Evolutionary conservation across 2,113 vertebrate species (phyloP).

Genomic region (Grallaria varia): DNA sequence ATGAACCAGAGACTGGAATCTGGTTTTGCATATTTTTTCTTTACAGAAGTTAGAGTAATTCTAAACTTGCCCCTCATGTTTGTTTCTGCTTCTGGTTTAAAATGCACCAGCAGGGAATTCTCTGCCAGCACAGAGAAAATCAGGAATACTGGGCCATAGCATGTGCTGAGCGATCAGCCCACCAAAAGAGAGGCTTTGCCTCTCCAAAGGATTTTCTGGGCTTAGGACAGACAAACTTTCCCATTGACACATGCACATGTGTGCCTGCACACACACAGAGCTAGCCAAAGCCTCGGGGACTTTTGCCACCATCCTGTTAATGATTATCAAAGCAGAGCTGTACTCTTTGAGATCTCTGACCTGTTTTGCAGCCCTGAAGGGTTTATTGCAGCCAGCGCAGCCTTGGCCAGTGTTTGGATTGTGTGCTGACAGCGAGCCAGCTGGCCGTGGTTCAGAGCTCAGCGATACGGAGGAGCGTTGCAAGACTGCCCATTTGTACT

Average conservation of each 20-base stretch:
- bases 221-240: conserved; percentile 47
- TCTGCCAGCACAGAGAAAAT: not conserved
- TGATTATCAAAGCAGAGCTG: conserved; percentile 63
- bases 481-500: not conserved
- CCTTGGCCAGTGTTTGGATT: conserved; percentile 73
- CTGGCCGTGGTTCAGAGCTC: conserved; percentile 55
- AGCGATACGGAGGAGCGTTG: not conserved
- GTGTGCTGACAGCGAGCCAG: conserved; percentile 35
- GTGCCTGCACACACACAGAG: not conserved
- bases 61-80: not conserved
- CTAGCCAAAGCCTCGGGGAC: conserved; percentile 26
- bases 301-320: conserved; percentile 70
- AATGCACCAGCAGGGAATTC: not conserved
- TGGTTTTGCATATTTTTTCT: not conserved
- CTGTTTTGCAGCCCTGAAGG: conserved; percentile 53
- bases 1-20: not conserved
- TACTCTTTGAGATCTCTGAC: conserved; percentile 64
- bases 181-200: not conserved
- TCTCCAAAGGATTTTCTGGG: conserved; percentile 13
- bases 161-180: not conserved
- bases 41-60: not conserved
- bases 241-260: not conserved
- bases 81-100: not conserved
- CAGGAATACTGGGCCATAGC: not conserved
- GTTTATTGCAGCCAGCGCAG: conserved; percentile 68